Evolutionary conservation across 2,113 vertebrate genomes (phyloP).

Genomic region (Glaucomys volans): DNA sequence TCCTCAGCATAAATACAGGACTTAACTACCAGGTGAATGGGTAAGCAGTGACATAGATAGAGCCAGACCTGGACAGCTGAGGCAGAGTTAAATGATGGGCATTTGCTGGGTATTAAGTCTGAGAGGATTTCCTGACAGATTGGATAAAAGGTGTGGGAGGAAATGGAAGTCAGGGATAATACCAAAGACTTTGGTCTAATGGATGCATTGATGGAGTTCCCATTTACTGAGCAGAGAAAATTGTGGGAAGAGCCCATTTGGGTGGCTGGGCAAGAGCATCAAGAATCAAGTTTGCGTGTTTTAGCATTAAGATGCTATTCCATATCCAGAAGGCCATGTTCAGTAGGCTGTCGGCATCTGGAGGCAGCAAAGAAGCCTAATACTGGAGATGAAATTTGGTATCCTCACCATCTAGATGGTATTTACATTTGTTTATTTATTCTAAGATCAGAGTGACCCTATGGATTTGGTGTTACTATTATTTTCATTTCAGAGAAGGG

Average conservation of each 20-base stretch:
- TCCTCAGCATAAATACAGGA: background rate
- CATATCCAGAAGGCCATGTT: background rate
- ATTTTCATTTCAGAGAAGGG: background rate
- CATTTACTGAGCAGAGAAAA: background rate
- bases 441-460: background rate
- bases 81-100: background rate
- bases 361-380: background rate
- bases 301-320: background rate
- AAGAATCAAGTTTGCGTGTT: too few species aligned
- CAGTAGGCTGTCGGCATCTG: background rate
- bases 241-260: accelerated
- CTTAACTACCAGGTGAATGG: background rate
- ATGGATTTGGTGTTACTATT: background rate
- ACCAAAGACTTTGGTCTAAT: background rate
- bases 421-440: background rate
- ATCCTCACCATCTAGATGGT: background rate
- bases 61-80: background rate
- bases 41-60: background rate
- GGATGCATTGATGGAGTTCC: background rate
- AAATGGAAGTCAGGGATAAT: background rate
- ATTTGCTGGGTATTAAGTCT: background rate
- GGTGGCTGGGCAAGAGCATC: background rate
- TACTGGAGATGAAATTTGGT: background rate
- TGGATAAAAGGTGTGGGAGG: background rate
- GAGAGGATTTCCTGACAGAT: background rate